Evolutionary conservation across 2,888 invertebrate species (phyloP), one percentile per base, ranked within the genome.

Genomic region (Nemotelus pantherinus): DNA sequence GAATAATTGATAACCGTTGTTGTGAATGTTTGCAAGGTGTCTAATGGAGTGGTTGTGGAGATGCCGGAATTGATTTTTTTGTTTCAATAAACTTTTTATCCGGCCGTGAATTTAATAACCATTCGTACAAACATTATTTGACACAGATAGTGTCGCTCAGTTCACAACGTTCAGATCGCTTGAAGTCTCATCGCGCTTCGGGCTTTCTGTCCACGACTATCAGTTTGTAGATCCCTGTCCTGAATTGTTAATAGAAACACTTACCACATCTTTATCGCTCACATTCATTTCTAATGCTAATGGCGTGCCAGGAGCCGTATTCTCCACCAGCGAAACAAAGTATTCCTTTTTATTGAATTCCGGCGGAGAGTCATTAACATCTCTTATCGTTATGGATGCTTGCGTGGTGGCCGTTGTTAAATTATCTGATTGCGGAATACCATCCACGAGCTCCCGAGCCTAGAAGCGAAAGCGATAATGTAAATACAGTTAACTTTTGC

Each of bases 331-430:
- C 80, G 92, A 91, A 10, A 95, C 93, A 81, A 89, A 90, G 87
- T 95, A 96, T 85, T 96, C 95, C 65, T 93, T 90, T 64, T 90
- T 90, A 87, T 95, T 95, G 87, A 96, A 96, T 64, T 90, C 89
- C 0, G 96, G 96, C 0, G 95, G 93, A 81, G 95, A 95, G 84
- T 96, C 96, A 85, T 96, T 96, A 0, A 96, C 94, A 85, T 96
- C 96, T 82, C 92, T 92, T 81, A 96, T 94, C 58, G 94, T 95
- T 72, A 97, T 91, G 0, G 94, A 94, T 7, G 94, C 93, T 77
- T 93, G 92, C 1, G 94, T 92, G 1, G 90, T 89, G 0, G 94
- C 90, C 2, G 91, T 91, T 0, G 94, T 93, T 74, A 92, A 85
- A 2, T 91, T 88, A 80, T 94, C 93, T 81, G 91, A 90, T 3